Evolutionary conservation across 2,888 invertebrate genomes (phyloP), one percentile per base, ranked within the genome.

Genomic region (Willowsia nigromaculata): DNA sequence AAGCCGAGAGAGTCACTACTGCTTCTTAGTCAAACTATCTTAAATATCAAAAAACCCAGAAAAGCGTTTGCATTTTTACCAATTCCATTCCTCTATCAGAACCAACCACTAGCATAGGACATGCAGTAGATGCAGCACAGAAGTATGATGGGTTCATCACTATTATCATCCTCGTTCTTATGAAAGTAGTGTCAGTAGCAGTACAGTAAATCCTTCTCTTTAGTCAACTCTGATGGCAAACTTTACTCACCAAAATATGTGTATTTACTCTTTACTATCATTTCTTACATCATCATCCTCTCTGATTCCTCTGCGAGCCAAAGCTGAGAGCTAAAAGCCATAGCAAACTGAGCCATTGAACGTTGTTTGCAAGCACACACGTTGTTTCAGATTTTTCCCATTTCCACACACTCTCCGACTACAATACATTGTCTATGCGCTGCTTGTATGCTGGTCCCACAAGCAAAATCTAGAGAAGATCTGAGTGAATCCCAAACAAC

Each of bases 331-430:
- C n/a, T n/a, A n/a, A n/a, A n/a, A n/a, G n/a, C n/a, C n/a, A n/a
- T n/a, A n/a, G n/a, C n/a, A n/a, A n/a, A n/a, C n/a, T n/a, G n/a
- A n/a, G n/a, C n/a, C n/a, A n/a, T n/a, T n/a, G n/a, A n/a, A n/a
- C n/a, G n/a, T n/a, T n/a, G n/a, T n/a, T n/a, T n/a, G n/a, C n/a
- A n/a, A n/a, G n/a, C 27, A 5, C 13, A 62, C 62, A 62, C 62
- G 27, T 65, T 65, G 65, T 47, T 76, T 62, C 62, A 85, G 85
- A 85, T 47, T 40, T 40, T 84, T 25, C n/a, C n/a, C n/a, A n/a
- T n/a, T n/a, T n/a, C n/a, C n/a, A n/a, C n/a, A n/a, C n/a, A n/a
- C n/a, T n/a, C n/a, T n/a, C n/a, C n/a, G n/a, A n/a, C n/a, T n/a
- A n/a, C n/a, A n/a, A n/a, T n/a, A 30, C 68, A 27, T 13, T 37